A percentile compares a stretch with the other conserved stretches of the same genome.
These are phyloP conservation scores for Cabera pusaria DNA, from an alignment of 2,888 invertebrate species.

Conservation along the genomic window DNA sequence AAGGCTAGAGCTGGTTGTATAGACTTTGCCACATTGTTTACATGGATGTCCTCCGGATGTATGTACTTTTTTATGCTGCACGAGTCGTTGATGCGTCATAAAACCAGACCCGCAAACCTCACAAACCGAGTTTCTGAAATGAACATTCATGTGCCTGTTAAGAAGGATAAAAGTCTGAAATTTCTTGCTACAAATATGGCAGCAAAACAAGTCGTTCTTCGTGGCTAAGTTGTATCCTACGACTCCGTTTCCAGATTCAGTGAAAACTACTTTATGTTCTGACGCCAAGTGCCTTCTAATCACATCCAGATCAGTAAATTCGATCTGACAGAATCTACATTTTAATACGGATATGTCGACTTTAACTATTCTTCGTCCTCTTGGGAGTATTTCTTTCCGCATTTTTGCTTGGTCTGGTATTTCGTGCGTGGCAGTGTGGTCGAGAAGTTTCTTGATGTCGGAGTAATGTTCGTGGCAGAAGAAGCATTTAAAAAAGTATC, in stretches of 20 bases:
- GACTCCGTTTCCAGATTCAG: conserved; percentile 57
- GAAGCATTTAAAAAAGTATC: conserved; percentile 67
- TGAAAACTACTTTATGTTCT: conserved; percentile 50
- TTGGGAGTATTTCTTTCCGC: conserved; percentile 53
- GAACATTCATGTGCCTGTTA: conserved; percentile 70
- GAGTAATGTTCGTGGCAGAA: conserved; percentile 58
- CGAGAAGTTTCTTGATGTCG: conserved; percentile 50
- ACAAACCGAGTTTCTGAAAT: conserved; percentile 66
- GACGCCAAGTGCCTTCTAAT: conserved; percentile 48
- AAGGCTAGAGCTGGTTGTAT: conserved; percentile 67
- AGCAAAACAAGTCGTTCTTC: conserved; percentile 53
- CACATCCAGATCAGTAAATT: conserved; percentile 44
- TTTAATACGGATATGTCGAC: conserved; percentile 62
- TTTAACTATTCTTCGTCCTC: conserved; percentile 63
- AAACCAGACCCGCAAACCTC: conserved; percentile 66
- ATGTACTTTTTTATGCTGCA: conserved; percentile 65
- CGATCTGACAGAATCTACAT: conserved; percentile 52
- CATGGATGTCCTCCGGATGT: conserved; percentile 64
- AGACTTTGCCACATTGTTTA: conserved; percentile 67
- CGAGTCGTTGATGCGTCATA: conserved; percentile 59
- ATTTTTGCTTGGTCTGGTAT: conserved; percentile 46
- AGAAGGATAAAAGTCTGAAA: conserved; percentile 64
- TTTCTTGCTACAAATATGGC: conserved; percentile 57
- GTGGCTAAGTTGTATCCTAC: conserved; percentile 55
- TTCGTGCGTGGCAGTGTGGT: conserved; percentile 50